These are phyloP conservation scores for Platygyra sinensis DNA, from an alignment of 64 coral and sea anemone genomes.

Conservation along the genomic window DNA sequence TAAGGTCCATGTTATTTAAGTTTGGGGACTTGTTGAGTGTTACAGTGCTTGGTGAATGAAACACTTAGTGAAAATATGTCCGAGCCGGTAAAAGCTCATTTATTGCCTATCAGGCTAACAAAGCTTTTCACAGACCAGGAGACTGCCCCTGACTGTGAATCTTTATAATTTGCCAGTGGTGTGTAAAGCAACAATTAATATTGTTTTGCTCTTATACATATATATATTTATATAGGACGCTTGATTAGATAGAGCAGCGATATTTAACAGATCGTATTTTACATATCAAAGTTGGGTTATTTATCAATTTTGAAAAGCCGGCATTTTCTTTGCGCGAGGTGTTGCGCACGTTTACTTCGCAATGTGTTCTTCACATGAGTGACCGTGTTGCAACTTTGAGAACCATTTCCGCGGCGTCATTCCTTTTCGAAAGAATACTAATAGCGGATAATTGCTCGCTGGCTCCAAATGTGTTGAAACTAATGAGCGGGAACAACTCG, in stretches of 20 bases:
- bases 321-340: not conserved
- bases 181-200: slow-evolving; percentile 4
- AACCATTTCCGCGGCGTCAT: not conserved
- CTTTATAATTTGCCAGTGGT: slow-evolving; percentile 6
- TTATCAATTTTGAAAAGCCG: not conserved
- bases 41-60: not conserved
- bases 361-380: not conserved
- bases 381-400: not conserved
- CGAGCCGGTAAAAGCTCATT: slow-evolving; percentile 20
- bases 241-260: not conserved
- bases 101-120: not conserved
- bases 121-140: not conserved
- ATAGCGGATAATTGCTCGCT: slow-evolving; percentile 18
- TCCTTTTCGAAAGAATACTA: not conserved
- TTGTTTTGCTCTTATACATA: not conserved
- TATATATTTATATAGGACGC: not conserved
- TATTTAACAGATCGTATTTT: not conserved
- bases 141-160: not conserved
- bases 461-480: not conserved
- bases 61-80: not conserved
- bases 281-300: not conserved
- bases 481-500: slow-evolving; percentile 7
- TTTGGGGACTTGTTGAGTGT: not conserved
- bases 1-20: not conserved
- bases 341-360: not conserved